Evolutionary conservation across 2,888 invertebrate species (phyloP).

Genomic region (Nyleta sp.): DNA sequence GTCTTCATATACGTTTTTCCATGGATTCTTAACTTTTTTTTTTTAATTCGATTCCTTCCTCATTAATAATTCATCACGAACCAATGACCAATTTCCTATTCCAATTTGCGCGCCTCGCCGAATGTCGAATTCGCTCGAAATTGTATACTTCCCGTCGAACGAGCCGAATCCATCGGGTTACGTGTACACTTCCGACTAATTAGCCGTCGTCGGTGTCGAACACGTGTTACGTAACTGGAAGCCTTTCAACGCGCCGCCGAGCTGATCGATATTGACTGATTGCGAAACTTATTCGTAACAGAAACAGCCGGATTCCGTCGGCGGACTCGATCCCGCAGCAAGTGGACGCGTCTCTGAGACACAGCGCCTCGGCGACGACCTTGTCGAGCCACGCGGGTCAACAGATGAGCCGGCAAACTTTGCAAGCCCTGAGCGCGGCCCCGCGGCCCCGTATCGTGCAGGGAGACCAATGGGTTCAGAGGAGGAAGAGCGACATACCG

Average conservation of each 20-base stretch:
- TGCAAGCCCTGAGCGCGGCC: conserved; percentile 89
- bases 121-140: too few species aligned
- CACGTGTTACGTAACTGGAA: conserved; percentile 33
- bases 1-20: too few species aligned
- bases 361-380: conserved; percentile 79
- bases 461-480: conserved; percentile 88
- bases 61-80: too few species aligned
- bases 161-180: not conserved
- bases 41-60: too few species aligned
- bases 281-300: conserved; percentile 73
- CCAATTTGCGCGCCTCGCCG: too few species aligned
- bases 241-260: conserved; percentile 9
- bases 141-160: too few species aligned
- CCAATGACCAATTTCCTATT: too few species aligned
- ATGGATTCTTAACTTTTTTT: too few species aligned
- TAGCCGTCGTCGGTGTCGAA: not conserved
- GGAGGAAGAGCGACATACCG: conserved; percentile 83
- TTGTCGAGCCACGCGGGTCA: conserved; percentile 81
- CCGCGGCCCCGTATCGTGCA: conserved; percentile 90
- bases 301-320: conserved; percentile 85
- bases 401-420: conserved; percentile 88
- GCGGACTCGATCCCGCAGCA: conserved; percentile 86
- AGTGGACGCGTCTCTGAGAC: conserved; percentile 81
- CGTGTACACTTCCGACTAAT: conserved; percentile 26
- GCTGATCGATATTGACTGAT: conserved; percentile 42